phyloP scores from a whole-genome alignment of 2,888 invertebrate species.

The Fragum sueziense region DNA sequence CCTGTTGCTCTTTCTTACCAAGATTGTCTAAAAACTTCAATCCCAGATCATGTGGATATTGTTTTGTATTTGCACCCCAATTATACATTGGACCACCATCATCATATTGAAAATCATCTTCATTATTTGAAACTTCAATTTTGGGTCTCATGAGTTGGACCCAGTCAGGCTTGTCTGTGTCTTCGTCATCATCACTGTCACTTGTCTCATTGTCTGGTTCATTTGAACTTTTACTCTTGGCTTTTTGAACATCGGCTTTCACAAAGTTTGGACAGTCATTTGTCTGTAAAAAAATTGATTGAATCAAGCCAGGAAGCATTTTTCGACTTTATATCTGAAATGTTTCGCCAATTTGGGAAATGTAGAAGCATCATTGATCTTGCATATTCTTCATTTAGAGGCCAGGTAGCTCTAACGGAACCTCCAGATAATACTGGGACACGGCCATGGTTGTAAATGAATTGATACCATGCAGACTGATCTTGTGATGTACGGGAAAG shows the following conservation, averaged over 20 bases:
- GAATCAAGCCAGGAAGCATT: constrained; percentile 48
- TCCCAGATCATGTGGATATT: background rate
- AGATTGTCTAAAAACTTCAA: background rate
- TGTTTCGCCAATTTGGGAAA: constrained; percentile 54
- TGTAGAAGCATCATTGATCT: constrained; percentile 49
- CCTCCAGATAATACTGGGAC: constrained; percentile 50
- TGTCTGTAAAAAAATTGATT: constrained; percentile 38
- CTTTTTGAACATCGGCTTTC: constrained; percentile 52
- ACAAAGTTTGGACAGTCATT: constrained; percentile 54
- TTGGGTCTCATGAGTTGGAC: constrained; percentile 47
- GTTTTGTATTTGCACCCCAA: constrained; percentile 13
- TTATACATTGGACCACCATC: constrained; percentile 52
- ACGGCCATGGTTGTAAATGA: constrained; percentile 42
- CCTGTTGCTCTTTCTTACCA: background rate
- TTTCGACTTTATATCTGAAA: constrained; percentile 57
- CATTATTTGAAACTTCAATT: background rate
- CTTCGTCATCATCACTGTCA: background rate
- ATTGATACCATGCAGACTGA: constrained; percentile 45
- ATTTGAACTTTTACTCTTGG: constrained; percentile 15
- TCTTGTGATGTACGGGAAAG: constrained; percentile 38
- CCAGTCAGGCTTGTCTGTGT: constrained; percentile 57
- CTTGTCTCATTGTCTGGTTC: background rate
- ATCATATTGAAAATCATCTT: constrained; percentile 51
- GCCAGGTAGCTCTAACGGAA: constrained; percentile 57
- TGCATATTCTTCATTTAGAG: constrained; percentile 56